Conservation (phyloP, 2,888 invertebrate species). For the Cryptosula pallasiana region DNA sequence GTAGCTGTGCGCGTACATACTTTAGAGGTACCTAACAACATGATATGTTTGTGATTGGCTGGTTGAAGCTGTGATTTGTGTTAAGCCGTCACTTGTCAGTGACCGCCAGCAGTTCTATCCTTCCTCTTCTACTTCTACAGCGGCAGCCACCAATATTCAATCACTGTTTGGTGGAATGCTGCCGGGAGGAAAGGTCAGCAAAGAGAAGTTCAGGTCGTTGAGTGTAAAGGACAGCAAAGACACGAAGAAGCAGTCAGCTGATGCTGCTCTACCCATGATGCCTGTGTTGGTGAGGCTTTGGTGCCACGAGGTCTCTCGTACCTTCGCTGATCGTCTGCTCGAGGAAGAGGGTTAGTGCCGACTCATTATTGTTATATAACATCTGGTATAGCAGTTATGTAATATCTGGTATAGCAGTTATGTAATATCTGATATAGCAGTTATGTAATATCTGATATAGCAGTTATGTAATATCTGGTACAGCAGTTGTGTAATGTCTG, state of each 20-base stretch:
- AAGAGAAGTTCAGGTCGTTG: slow-evolving; percentile 21
- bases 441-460: not conserved
- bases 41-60: too few relatives aligned
- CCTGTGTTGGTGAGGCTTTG: slow-evolving; percentile 45
- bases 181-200: not conserved
- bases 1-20: too few relatives aligned
- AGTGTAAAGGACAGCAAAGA: slow-evolving; percentile 25
- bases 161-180: slow-evolving; percentile 13
- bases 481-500: too few relatives aligned
- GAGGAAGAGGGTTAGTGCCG: slow-evolving; percentile 39
- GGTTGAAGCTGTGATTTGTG: too few relatives aligned
- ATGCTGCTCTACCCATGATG: slow-evolving; percentile 39
- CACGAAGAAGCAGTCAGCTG: slow-evolving; percentile 20
- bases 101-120: too few relatives aligned
- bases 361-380: not conserved
- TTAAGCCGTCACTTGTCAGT: too few relatives aligned
- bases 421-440: too few relatives aligned
- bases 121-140: too few relatives aligned
- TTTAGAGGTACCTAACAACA: too few relatives aligned
- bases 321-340: slow-evolving; percentile 45
- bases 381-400: not conserved
- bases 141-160: not conserved
- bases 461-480: not conserved
- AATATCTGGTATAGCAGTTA: not conserved
- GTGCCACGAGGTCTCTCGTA: slow-evolving; percentile 48